These are phyloP conservation scores for Drosophila stalkeri DNA, from an alignment of 2,888 invertebrate genomes.

Conservation along the genomic window DNA sequence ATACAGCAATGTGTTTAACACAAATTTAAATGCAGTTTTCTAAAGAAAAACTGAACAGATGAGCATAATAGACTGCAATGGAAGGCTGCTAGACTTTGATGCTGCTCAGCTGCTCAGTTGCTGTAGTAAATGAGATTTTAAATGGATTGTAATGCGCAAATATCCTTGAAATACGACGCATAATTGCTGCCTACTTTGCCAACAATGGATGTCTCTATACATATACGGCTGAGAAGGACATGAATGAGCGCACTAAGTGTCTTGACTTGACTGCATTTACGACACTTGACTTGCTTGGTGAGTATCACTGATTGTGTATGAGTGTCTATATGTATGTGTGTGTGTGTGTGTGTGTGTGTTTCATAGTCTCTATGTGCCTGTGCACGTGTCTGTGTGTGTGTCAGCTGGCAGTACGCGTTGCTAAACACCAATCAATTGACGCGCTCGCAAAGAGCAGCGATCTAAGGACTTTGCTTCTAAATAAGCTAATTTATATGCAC, in stretches of 20 bases:
- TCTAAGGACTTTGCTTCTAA: conserved; percentile 62
- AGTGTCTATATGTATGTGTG: neutral
- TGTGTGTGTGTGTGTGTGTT: neutral
- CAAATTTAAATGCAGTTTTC: conserved; percentile 19
- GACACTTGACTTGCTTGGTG: conserved; percentile 16
- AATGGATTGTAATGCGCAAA: conserved; percentile 15
- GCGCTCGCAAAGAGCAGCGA: conserved; percentile 26
- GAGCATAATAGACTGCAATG: neutral
- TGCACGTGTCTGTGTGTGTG: neutral
- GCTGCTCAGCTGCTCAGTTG: conserved; percentile 1
- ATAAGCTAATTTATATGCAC: conserved; percentile 71
- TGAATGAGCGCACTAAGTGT: conserved; percentile 3
- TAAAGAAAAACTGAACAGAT: neutral
- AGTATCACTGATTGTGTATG: neutral
- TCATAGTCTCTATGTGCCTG: neutral
- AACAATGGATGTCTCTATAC: conserved; percentile 8
- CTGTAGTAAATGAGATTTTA: conserved; percentile 19
- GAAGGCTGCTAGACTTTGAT: neutral
- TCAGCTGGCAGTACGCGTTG: conserved; percentile 20
- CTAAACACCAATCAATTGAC: conserved; percentile 68
- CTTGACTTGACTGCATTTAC: conserved; percentile 34
- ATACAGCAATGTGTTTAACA: conserved; percentile 8
- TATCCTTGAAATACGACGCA: conserved; percentile 14
- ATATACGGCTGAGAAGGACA: conserved; percentile 8
- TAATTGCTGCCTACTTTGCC: conserved; percentile 20